Conservation (phyloP, 2,888 invertebrate genomes). For the Boloria euphrosyne region DNA sequence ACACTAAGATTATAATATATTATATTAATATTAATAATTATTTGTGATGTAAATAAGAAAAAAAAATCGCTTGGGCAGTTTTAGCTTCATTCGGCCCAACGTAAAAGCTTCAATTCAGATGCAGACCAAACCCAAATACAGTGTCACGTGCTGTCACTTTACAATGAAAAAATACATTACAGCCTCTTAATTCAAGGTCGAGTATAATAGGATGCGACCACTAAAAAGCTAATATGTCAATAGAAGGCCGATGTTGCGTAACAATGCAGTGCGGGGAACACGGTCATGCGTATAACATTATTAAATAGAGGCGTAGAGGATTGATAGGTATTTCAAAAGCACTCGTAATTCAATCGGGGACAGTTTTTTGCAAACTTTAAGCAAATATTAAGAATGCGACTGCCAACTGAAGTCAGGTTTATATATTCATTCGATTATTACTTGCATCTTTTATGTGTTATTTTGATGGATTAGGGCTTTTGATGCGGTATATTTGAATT, state of each 20-base stretch:
- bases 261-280: conserved; percentile 63
- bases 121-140: conserved; percentile 5
- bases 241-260: conserved; percentile 65
- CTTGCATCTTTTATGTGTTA: conserved; percentile 3
- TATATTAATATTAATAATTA: no score
- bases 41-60: no score
- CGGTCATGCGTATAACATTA: conserved; percentile 66
- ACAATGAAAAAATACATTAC: conserved; percentile 22
- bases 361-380: conserved; percentile 34
- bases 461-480: conserved; percentile 19
- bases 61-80: no score
- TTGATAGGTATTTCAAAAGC: conserved; percentile 56
- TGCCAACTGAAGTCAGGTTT: conserved; percentile 10
- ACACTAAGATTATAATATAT: no score
- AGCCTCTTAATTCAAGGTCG: conserved; percentile 36
- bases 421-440: conserved; percentile 21
- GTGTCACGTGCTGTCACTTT: conserved; percentile 33
- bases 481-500: background rate
- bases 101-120: background rate
- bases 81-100: no score
- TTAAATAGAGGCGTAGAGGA: conserved; percentile 63
- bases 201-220: conserved; percentile 55
- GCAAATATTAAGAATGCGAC: conserved; percentile 28
- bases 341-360: conserved; percentile 33
- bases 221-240: conserved; percentile 75